These are phyloP conservation scores for Metacarcinus magister DNA, from an alignment of 2,888 invertebrate species.

Conservation along the genomic window DNA sequence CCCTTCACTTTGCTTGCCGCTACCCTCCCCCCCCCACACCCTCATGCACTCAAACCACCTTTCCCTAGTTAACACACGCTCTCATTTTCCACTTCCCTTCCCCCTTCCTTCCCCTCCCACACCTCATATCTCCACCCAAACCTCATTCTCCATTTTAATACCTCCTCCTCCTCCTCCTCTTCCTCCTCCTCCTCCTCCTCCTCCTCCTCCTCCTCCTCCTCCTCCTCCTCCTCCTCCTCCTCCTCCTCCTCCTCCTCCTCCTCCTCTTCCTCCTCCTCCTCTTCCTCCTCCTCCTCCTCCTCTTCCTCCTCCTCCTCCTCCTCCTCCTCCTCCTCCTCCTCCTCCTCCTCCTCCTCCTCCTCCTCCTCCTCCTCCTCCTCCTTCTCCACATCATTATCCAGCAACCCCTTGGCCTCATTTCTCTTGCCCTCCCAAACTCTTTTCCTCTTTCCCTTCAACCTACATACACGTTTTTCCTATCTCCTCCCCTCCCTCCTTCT, in stretches of 20 bases:
- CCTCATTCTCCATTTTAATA: too few relatives aligned
- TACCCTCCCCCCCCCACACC: background rate
- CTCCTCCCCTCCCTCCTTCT: background rate
- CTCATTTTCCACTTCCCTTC: background rate
- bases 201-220: background rate
- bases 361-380: too few relatives aligned
- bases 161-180: too few relatives aligned
- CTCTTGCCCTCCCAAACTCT: background rate
- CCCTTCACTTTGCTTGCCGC: too few relatives aligned
- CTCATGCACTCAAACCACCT: background rate
- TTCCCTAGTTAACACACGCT: background rate
- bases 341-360: background rate
- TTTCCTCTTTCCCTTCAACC: background rate
- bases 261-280: background rate
- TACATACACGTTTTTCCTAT: too few relatives aligned
- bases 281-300: background rate
- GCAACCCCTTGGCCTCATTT: too few relatives aligned
- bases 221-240: background rate
- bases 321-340: background rate
- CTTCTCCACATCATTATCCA: background rate
- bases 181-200: background rate
- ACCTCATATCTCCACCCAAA: too few relatives aligned
- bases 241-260: background rate
- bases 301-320: background rate
- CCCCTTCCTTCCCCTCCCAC: background rate